phyloP scores from a whole-genome alignment of 2,888 invertebrate genomes.

The Drosophila diplacantha region DNA sequence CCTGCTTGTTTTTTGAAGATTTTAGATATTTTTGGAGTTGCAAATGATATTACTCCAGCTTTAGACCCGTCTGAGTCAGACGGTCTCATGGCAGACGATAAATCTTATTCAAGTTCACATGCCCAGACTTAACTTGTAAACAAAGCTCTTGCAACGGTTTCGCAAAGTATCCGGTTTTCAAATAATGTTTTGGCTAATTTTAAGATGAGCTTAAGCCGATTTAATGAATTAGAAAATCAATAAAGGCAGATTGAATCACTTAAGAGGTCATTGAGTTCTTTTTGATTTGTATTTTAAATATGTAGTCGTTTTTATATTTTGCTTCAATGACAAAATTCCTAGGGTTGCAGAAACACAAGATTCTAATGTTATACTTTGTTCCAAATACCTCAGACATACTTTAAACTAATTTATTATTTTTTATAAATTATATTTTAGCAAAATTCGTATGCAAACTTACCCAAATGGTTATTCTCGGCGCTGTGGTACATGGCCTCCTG shows the following conservation, averaged over 20 bases:
- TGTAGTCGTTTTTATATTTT: neutral
- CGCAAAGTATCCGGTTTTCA: constrained; percentile 10
- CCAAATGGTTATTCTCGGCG: constrained; percentile 92
- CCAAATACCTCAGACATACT: neutral
- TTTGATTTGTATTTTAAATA: constrained; percentile 2
- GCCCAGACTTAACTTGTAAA: constrained; percentile 8
- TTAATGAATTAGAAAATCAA: constrained; percentile 13
- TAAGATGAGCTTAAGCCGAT: neutral
- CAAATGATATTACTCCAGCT: neutral
- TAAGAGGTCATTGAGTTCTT: constrained; percentile 15
- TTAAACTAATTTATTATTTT: neutral
- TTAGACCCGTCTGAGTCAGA: neutral
- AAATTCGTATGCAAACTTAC: constrained; percentile 76
- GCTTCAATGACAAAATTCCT: neutral
- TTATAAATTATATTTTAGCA: neutral
- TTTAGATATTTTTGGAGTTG: neutral
- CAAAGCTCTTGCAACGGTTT: constrained; percentile 18
- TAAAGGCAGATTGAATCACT: constrained; percentile 18
- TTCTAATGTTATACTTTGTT: too few species aligned
- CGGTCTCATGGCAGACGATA: neutral
- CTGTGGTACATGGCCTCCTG: constrained; percentile 97
- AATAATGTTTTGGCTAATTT: constrained; percentile 8
- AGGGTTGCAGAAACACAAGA: neutral
- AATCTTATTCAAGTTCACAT: neutral
- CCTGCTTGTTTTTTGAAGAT: too few species aligned